Base-by-base conservation (phyloP, 2,888 invertebrate species). In the Oxystoma pomonae region DNA sequence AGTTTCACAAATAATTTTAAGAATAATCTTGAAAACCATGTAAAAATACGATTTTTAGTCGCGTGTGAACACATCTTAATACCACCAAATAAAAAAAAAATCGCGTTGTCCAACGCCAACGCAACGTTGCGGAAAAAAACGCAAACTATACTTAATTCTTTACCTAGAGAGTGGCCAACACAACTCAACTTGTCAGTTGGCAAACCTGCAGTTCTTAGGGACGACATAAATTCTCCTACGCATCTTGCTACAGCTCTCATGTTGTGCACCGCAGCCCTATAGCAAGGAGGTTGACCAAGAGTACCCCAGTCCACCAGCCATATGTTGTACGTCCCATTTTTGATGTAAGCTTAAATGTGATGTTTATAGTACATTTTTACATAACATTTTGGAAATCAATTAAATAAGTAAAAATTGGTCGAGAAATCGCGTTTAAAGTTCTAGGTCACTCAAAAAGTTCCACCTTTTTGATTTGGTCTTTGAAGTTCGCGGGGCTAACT, bases 251-350 rank as follows among this genome's bases (percentile, higher is more conserved):
- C 89, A 0, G 90, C 85, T 61, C 86, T 84, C 70, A 91, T 81
- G 78, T 91, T 92, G 74, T 90, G 87, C 0, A 91, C 91, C 0
- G 90, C 89, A 0, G 91, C 89, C 53, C 79, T 76, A 75, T 74
- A 83, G 81, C 88, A 91, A 0, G 89, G 90, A 0, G 87, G 87
- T 73, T 84, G 85, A 71, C 85, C 83, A 17, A 92, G 81, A 2
- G 81, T 81, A n/a, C 90, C 89, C 91, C 91, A 92, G 78, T 91
- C 91, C 58, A 90, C 81, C 79, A 90, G 83, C 77, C 91, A 86
- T 49, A 91, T 88, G 78, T 91, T 92, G 81, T 89, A 91, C 63
- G 86, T 86, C 1, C 90, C 90, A 73, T 89, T 88, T 2, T 83
- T 84, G 21, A 90, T 78, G 75, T 91, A 91, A 12, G 91, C 91